These are phyloP conservation scores for Epirrhoe tristata DNA, from an alignment of 2,888 invertebrate species.

Conservation along the genomic window DNA sequence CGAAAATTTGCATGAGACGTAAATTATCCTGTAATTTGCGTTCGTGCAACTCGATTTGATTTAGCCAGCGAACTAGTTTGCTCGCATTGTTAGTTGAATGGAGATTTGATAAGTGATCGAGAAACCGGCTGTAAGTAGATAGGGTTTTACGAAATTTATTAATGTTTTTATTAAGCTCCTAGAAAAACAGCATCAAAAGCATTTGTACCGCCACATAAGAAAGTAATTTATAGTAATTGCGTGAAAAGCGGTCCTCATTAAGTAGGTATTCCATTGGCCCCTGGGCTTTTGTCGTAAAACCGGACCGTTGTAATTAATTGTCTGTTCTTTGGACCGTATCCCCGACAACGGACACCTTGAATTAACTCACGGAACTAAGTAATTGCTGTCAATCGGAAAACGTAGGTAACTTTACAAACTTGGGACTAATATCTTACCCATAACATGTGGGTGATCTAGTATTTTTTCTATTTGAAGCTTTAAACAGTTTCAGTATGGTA, in stretches of 20 bases:
- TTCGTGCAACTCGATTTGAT: no score
- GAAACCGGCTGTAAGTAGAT: no score
- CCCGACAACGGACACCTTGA: constrained; percentile 10
- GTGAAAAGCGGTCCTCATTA: constrained; percentile 11
- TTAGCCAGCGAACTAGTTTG: no score
- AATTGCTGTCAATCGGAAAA: constrained; percentile 12
- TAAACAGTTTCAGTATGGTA: no score
- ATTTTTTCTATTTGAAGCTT: no score
- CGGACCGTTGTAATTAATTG: constrained; percentile 16
- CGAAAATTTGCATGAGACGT: no score
- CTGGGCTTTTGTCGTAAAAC: constrained; percentile 7
- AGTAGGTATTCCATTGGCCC: constrained; percentile 9
- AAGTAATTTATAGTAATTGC: constrained; percentile 14
- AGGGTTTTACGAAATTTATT: neutral
- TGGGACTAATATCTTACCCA: neutral
- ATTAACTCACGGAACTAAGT: constrained; percentile 16
- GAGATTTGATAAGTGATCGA: no score
- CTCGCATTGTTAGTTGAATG: no score
- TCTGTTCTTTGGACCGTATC: constrained; percentile 7
- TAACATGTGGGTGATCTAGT: no score
- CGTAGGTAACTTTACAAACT: neutral
- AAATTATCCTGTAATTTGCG: no score
- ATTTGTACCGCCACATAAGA: neutral
- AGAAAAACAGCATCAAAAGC: neutral
- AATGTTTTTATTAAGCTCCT: neutral